Conservation (phyloP, 2,797 vertebrate genomes). For the Enteromius treurensis region DNA sequence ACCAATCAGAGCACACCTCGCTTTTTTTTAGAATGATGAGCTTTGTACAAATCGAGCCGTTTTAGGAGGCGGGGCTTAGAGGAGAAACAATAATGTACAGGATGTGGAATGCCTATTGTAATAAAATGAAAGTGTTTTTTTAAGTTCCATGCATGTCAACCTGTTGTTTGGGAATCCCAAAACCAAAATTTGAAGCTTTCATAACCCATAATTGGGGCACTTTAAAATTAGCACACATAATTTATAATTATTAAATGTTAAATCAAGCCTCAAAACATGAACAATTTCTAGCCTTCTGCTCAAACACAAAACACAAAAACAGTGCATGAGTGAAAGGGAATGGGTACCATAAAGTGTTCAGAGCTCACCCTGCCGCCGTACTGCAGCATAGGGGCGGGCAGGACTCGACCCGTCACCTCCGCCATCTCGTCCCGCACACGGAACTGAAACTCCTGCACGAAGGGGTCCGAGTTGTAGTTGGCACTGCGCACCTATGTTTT, state of each 20-base stretch:
- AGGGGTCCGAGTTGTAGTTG: conserved; percentile 94
- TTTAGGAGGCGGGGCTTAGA: no score
- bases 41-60: no score
- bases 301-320: conserved; percentile 45
- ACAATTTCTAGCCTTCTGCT: neutral
- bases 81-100: no score
- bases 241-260: neutral
- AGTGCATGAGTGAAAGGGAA: conserved; percentile 55
- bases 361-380: conserved; percentile 94
- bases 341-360: conserved; percentile 75
- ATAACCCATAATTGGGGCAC: no score
- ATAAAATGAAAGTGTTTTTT: no score
- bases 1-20: no score
- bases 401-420: conserved; percentile 93
- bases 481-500: conserved; percentile 89
- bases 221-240: neutral
- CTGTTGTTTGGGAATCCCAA: no score
- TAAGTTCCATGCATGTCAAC: no score
- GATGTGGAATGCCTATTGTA: no score
- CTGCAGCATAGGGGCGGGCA: conserved; percentile 96
- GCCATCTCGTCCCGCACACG: conserved; percentile 97
- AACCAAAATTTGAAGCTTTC: no score
- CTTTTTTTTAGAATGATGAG: no score
- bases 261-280: neutral
- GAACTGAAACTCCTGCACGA: conserved; percentile 98